Evolutionary conservation across 2,797 vertebrate species (phyloP), one percentile per base, ranked within the genome.

Genomic region (Limnodromus scolopaceus): DNA sequence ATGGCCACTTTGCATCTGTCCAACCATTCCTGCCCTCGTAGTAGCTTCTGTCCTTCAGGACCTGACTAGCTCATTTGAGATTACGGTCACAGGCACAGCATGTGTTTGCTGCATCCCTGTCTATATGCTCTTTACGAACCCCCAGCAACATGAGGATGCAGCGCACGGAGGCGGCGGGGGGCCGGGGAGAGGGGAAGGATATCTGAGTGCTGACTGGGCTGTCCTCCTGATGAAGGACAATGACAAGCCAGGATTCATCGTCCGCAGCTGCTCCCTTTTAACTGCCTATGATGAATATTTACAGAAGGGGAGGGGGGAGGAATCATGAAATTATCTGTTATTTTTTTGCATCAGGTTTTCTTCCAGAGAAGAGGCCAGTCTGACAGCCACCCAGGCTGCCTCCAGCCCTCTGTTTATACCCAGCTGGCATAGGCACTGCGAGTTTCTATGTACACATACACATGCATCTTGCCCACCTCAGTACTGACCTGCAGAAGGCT

Each of bases 271-370:
- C 68, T 95, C 72, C 46, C 51, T 75, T 90, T 76, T 74, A 94
- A 83, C 61, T 53, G 32, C 49, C 70, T 80, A 38, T 68, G 77
- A 87, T 66, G 53, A 94, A 87, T 93, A 84, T 60, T 77, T 95
- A 87, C 57, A 87, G 53, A 70, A 55, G 19, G 16, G 36, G 41
- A 13, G 2, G 24, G 4, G 19, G 4, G 20, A 8, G 22, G 18
- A 48, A 83, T 53, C 0, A 76, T 48, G 27, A 61, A 54, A 78
- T 61, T 79, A 61, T 45, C 36, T 71, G 34, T 8, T 46, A 4
- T 20, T 49, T 83, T 80, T 69, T 23, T 10, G 10, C 15, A 92
- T 65, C 28, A 75, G 30, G 30, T 66, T 96, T 85, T 72, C 43
- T 89, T 84, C 15, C 78, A 92, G 72, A 76, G 64, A 60, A 76